Conservation (phyloP, 2,113 vertebrate genomes). For the Oryzias curvinotus region DNA sequence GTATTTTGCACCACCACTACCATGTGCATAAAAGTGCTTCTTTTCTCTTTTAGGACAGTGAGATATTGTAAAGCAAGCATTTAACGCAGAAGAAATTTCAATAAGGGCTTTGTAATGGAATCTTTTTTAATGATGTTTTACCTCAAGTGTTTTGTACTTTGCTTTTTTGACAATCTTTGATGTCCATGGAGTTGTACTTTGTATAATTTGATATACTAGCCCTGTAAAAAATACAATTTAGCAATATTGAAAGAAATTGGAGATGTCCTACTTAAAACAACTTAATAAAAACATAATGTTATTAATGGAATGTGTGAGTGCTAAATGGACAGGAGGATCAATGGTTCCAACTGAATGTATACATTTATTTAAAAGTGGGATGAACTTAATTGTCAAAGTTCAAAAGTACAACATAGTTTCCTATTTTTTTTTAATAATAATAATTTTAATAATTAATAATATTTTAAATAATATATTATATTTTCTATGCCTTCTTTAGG, state of each 20-base stretch:
- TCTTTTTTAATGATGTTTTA: conserved; percentile 74
- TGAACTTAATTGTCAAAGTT: too few relatives aligned
- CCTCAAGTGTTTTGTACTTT: conserved; percentile 76
- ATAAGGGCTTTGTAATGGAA: conserved; percentile 73
- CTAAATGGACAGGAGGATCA: too few relatives aligned
- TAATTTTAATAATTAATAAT: too few relatives aligned
- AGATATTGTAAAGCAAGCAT: conserved; percentile 64
- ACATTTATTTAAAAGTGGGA: too few relatives aligned
- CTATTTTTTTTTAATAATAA: too few relatives aligned
- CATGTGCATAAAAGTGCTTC: conserved; percentile 66
- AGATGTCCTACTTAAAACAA: neutral
- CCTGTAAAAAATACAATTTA: conserved; percentile 60
- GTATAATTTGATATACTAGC: conserved; percentile 75
- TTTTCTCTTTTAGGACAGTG: conserved; percentile 60
- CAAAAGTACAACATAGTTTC: too few relatives aligned
- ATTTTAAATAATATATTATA: too few relatives aligned
- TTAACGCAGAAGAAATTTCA: conserved; percentile 63
- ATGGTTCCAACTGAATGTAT: too few relatives aligned
- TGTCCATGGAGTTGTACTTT: conserved; percentile 71
- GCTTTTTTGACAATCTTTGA: conserved; percentile 75
- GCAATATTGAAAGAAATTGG: conserved; percentile 30
- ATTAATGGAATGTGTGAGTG: too few relatives aligned
- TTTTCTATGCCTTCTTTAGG: too few relatives aligned
- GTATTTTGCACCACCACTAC: conserved; percentile 73
- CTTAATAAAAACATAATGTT: too few relatives aligned